Percentiles rank a stretch among this genome's conserved stretches.
phyloP scores from a whole-genome alignment of 2,888 invertebrate genomes.

The Synanthedon vespiformis region DNA sequence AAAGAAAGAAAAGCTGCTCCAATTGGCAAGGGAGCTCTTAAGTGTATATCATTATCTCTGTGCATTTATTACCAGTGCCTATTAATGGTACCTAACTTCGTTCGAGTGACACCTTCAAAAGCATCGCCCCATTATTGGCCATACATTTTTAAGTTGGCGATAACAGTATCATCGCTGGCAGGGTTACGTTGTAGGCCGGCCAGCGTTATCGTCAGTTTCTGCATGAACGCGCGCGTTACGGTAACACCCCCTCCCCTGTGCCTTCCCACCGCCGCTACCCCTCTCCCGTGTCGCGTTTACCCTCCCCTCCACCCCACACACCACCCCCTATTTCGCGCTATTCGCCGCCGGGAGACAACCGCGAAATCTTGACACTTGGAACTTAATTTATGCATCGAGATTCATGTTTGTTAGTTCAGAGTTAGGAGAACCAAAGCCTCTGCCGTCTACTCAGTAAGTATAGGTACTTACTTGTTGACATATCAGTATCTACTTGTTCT shows the following conservation, averaged over 20 bases:
- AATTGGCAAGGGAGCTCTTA: too few relatives aligned
- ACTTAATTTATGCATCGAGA: slow-evolving; percentile 46
- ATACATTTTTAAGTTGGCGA: slow-evolving; percentile 60
- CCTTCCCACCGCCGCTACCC: slow-evolving; percentile 10
- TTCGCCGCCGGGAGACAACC: slow-evolving; percentile 31
- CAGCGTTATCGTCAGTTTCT: slow-evolving; percentile 67
- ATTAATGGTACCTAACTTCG: neutral
- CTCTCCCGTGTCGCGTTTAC: slow-evolving; percentile 10
- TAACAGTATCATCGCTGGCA: slow-evolving; percentile 45
- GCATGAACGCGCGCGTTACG: slow-evolving; percentile 67
- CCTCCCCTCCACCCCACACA: slow-evolving; percentile 10
- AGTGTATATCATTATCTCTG: neutral
- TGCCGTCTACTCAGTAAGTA: too few relatives aligned
- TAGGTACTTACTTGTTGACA: too few relatives aligned
- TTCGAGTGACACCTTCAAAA: slow-evolving; percentile 2
- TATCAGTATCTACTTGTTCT: too few relatives aligned
- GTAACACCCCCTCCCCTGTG: slow-evolving; percentile 21
- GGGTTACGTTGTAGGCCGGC: slow-evolving; percentile 67
- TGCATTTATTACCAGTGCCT: too few relatives aligned
- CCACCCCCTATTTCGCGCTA: slow-evolving; percentile 11
- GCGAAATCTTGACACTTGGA: slow-evolving; percentile 62
- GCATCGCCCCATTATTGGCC: slow-evolving; percentile 42
- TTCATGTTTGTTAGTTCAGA: neutral
- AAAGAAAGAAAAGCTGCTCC: too few relatives aligned
- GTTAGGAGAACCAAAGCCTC: too few relatives aligned